Evolutionary conservation across 2,113 vertebrate genomes (phyloP).

Genomic region (Paratilapia polleni): DNA sequence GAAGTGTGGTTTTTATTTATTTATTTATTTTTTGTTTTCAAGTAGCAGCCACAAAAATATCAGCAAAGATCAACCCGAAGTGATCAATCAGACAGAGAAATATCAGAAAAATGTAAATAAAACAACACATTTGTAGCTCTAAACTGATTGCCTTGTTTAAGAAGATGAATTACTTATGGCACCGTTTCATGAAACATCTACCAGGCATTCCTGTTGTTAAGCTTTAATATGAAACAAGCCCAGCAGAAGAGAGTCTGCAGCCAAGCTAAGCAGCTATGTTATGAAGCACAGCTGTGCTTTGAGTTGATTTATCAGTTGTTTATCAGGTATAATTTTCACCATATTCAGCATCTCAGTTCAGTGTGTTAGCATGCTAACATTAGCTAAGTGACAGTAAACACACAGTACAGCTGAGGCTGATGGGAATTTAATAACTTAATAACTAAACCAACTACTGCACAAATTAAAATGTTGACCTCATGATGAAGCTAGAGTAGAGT

Average conservation of each 20-base stretch:
- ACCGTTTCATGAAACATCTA: neutral
- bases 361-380: too few relatives aligned
- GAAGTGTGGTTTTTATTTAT: neutral
- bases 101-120: neutral
- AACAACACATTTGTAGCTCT: neutral
- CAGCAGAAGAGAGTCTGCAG: neutral
- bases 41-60: neutral
- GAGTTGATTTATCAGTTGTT: neutral
- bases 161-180: neutral
- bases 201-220: neutral
- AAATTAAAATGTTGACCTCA: too few relatives aligned
- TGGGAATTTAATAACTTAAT: neutral
- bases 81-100: neutral
- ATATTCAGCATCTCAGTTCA: neutral
- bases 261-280: neutral
- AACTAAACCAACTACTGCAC: too few relatives aligned
- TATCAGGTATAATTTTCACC: neutral
- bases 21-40: neutral
- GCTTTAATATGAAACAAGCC: neutral
- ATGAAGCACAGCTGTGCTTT: conserved; percentile 3
- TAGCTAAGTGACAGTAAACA: too few relatives aligned
- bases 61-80: neutral
- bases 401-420: too few relatives aligned
- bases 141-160: neutral
- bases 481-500: too few relatives aligned